A percentile compares a stretch with the other conserved stretches of the same genome.
These are phyloP conservation scores for Gnatocerus cornutus DNA, from an alignment of 2,888 invertebrate species.

Conservation along the genomic window DNA sequence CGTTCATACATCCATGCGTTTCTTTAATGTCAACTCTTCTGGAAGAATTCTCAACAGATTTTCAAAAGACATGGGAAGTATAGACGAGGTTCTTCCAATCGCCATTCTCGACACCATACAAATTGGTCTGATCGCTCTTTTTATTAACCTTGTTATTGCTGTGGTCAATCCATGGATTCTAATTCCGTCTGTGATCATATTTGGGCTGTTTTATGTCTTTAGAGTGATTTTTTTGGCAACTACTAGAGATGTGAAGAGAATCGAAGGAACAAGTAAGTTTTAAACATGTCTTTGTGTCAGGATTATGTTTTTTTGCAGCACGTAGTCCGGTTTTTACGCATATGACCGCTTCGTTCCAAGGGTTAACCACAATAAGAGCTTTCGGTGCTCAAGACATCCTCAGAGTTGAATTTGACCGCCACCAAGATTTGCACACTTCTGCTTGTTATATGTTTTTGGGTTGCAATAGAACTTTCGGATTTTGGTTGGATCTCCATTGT, in stretches of 20 bases:
- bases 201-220: conserved; percentile 76
- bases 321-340: conserved; percentile 85
- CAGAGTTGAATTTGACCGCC: conserved; percentile 75
- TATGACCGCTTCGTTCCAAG: conserved; percentile 81
- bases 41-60: conserved; percentile 81
- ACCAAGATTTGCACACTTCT: conserved; percentile 79
- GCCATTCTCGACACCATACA: conserved; percentile 74
- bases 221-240: conserved; percentile 79
- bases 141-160: conserved; percentile 82
- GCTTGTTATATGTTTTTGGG: conserved; percentile 79
- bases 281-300: conserved; percentile 9
- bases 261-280: conserved; percentile 72
- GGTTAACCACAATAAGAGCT: conserved; percentile 83
- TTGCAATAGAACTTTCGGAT: conserved; percentile 79
- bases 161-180: conserved; percentile 80
- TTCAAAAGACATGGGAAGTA: conserved; percentile 80
- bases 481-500: conserved; percentile 79
- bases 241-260: conserved; percentile 80
- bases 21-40: conserved; percentile 81
- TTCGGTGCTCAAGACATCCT: conserved; percentile 78
- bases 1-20: conserved; percentile 77
- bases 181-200: conserved; percentile 76
- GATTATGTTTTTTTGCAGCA: conserved; percentile 60
- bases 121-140: conserved; percentile 78
- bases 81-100: conserved; percentile 73